These are phyloP conservation scores for Pocillopora meandrina DNA, from an alignment of 92 coral and sea anemone genomes.

Conservation along the genomic window DNA sequence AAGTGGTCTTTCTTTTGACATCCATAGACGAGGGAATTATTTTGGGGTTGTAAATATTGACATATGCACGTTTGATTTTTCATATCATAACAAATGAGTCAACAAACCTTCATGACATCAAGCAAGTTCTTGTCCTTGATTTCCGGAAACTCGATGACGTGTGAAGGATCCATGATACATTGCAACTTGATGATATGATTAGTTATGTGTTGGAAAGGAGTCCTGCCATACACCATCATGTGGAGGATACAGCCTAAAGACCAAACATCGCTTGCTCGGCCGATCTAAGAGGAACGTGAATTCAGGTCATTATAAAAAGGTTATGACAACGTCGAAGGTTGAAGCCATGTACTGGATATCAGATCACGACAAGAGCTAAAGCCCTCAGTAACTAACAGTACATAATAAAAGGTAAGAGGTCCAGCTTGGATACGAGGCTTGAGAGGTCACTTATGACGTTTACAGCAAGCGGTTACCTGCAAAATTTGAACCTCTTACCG, in stretches of 20 bases:
- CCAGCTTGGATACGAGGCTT: too few relatives aligned
- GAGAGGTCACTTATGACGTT: too few relatives aligned
- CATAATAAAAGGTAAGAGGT: too few relatives aligned
- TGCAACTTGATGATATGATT: conserved; percentile 87
- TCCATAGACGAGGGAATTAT: too few relatives aligned
- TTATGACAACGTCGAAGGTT: neutral
- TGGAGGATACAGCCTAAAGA: conserved; percentile 95
- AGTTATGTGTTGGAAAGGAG: conserved; percentile 96
- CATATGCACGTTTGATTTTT: neutral
- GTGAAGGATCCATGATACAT: conserved; percentile 89
- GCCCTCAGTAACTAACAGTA: too few relatives aligned
- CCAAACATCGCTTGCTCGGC: conserved; percentile 99
- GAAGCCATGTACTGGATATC: too few relatives aligned
- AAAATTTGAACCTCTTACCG: too few relatives aligned
- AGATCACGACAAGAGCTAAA: too few relatives aligned
- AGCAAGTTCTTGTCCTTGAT: conserved; percentile 78
- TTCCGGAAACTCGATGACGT: conserved; percentile 80
- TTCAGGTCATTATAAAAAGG: neutral
- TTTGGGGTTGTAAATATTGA: neutral
- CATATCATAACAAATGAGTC: neutral
- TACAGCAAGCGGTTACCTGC: too few relatives aligned
- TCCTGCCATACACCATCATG: conserved; percentile 95
- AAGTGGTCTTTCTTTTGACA: too few relatives aligned
- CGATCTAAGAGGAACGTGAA: conserved; percentile 59
- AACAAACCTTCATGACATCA: conserved; percentile 89